phyloP scores from a whole-genome alignment of 1,140 invertebrate genomes.

The Brachionus sp. region DNA sequence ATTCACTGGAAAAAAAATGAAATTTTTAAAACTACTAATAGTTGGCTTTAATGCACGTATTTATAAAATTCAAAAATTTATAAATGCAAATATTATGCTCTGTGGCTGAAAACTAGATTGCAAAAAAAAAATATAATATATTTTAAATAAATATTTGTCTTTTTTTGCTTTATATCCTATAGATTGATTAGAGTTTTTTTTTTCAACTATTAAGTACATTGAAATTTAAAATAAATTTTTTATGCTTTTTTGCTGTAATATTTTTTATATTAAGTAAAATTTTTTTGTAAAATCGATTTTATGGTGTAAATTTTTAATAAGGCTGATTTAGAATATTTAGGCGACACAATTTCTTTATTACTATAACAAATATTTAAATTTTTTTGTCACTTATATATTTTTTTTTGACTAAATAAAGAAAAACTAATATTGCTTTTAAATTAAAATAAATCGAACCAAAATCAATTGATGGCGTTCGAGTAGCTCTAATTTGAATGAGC shows the following conservation, averaged over 20 bases:
- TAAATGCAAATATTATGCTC: not conserved
- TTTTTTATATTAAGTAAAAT: not conserved
- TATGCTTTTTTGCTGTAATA: not conserved
- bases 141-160: conserved; percentile 1
- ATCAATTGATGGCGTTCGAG: not conserved
- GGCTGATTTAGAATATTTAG: conserved; percentile 2
- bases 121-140: not conserved
- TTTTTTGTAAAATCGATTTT: not conserved
- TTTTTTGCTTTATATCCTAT: not conserved
- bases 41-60: not conserved
- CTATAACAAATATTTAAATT: not conserved
- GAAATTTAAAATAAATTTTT: not conserved
- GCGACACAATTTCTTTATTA: not conserved
- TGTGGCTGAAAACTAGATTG: not conserved
- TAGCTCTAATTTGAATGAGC: not conserved
- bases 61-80: not conserved
- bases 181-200: not conserved
- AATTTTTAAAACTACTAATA: not conserved
- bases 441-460: not conserved
- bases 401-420: not conserved
- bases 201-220: no score
- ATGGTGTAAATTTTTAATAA: not conserved
- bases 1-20: not conserved
- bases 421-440: not conserved
- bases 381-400: not conserved